Percentiles rank a stretch among this genome's conserved stretches.
These are phyloP conservation scores for Emydoidea blandingii DNA, from an alignment of 2,797 vertebrate species.

Conservation along the genomic window DNA sequence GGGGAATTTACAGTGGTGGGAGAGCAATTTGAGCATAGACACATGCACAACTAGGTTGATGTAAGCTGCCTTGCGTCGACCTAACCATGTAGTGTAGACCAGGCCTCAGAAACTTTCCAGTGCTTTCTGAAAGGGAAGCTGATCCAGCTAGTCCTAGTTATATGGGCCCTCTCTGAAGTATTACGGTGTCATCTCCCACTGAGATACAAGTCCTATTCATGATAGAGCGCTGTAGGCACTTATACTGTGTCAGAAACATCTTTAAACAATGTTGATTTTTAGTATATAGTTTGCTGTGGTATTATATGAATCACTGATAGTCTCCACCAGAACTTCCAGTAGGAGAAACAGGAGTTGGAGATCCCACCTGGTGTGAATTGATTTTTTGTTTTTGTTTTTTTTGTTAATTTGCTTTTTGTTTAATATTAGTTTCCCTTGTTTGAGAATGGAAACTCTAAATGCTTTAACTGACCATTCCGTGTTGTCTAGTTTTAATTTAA, in stretches of 20 bases:
- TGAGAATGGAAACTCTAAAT: rapidly evolving
- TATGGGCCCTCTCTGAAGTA: background rate
- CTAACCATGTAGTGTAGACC: background rate
- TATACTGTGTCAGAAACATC: rapidly evolving
- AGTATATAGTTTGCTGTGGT: background rate
- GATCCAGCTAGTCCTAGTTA: background rate
- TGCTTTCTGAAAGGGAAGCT: background rate
- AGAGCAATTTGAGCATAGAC: too few relatives aligned
- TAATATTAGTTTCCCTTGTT: rapidly evolving
- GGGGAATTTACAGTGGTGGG: too few relatives aligned
- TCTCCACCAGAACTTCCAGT: background rate
- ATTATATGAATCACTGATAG: background rate
- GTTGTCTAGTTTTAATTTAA: background rate
- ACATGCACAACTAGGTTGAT: too few relatives aligned
- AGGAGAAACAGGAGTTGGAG: background rate
- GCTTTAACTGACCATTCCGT: background rate
- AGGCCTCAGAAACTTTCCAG: background rate
- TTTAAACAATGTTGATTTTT: background rate
- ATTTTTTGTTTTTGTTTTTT: background rate
- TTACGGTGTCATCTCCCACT: background rate
- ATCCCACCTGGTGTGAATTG: background rate
- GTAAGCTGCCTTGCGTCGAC: too few relatives aligned
- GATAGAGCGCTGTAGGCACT: background rate
- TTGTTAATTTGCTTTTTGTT: background rate
- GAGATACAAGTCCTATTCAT: background rate